phyloP scores from a whole-genome alignment of 2,113 vertebrate species.

The Lepisosteus osseus region DNA sequence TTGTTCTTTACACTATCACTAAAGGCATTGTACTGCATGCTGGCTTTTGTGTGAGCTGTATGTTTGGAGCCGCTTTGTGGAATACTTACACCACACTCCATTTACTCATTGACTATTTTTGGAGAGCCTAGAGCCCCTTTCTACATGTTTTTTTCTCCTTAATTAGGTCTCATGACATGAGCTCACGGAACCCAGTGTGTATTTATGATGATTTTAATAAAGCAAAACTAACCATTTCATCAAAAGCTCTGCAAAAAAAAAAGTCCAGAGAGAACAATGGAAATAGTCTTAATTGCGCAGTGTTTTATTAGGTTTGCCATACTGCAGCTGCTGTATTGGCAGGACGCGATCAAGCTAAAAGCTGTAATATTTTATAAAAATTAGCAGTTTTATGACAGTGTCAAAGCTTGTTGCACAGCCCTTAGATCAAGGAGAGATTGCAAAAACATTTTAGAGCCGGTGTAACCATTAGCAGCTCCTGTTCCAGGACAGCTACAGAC shows the following conservation, averaged over 20 bases:
- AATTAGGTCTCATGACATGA: not conserved
- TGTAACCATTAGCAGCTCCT: no score
- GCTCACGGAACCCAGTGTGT: not conserved
- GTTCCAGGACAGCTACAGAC: no score
- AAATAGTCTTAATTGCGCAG: not conserved
- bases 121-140: no score
- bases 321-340: not conserved
- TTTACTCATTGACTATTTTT: no score
- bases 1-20: no score
- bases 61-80: no score
- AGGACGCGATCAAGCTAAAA: slow-evolving; percentile 8
- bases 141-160: not conserved
- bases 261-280: not conserved
- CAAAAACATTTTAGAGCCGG: not conserved
- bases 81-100: no score
- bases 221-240: not conserved
- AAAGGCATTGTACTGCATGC: no score
- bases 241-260: not conserved
- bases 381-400: not conserved
- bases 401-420: not conserved
- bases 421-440: not conserved
- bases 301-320: slow-evolving; percentile 5
- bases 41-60: no score
- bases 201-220: not conserved
- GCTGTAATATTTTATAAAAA: slow-evolving; percentile 8